Evolutionary conservation across 2,888 invertebrate genomes (phyloP).

Genomic region (Cloeon dipterum): DNA sequence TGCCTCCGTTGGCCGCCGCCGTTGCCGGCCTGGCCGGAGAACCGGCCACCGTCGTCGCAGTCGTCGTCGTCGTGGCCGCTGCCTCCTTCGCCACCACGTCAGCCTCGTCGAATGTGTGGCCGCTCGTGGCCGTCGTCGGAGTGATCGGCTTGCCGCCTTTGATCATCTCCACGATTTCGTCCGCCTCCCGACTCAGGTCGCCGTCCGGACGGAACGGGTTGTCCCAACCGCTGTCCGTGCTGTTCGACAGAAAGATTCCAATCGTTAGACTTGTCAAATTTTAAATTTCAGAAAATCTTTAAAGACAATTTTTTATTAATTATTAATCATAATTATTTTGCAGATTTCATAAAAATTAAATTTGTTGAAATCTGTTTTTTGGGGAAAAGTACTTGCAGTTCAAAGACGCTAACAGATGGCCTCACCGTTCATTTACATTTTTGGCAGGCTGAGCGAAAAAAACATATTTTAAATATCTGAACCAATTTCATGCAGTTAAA

Average conservation of each 20-base stretch:
- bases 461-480: too few species aligned
- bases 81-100: too few species aligned
- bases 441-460: too few species aligned
- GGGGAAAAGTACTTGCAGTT: too few species aligned
- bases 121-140: slow-evolving; percentile 32
- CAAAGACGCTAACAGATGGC: too few species aligned
- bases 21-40: not conserved
- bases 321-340: not conserved
- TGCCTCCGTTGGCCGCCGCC: slow-evolving; percentile 11
- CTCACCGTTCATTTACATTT: too few species aligned
- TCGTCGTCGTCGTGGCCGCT: too few species aligned
- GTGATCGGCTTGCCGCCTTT: slow-evolving; percentile 77
- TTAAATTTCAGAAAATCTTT: too few species aligned
- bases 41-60: slow-evolving; percentile 12
- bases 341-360: not conserved
- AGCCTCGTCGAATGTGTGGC: slow-evolving; percentile 12
- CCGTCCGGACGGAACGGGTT: slow-evolving; percentile 95
- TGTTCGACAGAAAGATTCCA: too few species aligned
- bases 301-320: not conserved
- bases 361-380: too few species aligned
- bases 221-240: slow-evolving; percentile 90
- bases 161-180: slow-evolving; percentile 86
- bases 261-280: slow-evolving; percentile 16
- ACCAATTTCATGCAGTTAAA: too few species aligned
- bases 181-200: slow-evolving; percentile 81